These are phyloP conservation scores for Scaptomyza polygonia DNA, from an alignment of 2,888 invertebrate genomes.

Conservation along the genomic window DNA sequence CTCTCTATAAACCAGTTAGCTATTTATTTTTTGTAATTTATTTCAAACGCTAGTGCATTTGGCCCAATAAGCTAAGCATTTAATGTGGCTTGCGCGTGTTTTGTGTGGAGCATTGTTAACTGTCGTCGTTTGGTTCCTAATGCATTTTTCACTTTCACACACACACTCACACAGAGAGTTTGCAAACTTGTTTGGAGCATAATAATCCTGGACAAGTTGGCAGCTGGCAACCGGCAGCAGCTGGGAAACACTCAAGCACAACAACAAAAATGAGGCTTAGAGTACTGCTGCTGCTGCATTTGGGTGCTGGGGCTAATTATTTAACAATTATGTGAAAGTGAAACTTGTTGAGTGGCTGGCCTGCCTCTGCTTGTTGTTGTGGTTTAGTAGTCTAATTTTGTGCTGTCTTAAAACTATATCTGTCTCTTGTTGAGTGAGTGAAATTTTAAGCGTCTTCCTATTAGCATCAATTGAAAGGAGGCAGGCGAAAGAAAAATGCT, in stretches of 20 bases:
- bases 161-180: conserved; percentile 9
- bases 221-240: conserved; percentile 26
- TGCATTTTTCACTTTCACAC: conserved; percentile 65
- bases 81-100: conserved; percentile 39
- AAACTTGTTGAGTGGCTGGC: conserved; percentile 49
- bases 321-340: conserved; percentile 79
- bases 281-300: conserved; percentile 31
- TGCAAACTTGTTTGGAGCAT: conserved; percentile 29
- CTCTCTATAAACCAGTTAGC: conserved; percentile 18
- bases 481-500: neutral
- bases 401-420: conserved; percentile 26
- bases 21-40: neutral
- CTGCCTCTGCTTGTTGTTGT: conserved; percentile 13
- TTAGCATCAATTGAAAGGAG: conserved; percentile 9
- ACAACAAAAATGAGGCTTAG: conserved; percentile 25
- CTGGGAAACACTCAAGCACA: conserved; percentile 30
- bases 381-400: conserved; percentile 49
- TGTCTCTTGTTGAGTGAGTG: conserved; percentile 33
- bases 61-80: conserved; percentile 41
- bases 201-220: conserved; percentile 10
- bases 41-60: conserved; percentile 15
- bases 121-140: conserved; percentile 35
- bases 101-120: conserved; percentile 33
- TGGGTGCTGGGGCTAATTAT: conserved; percentile 61
- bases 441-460: conserved; percentile 45